Evolutionary conservation across 2,888 invertebrate species (phyloP), one percentile per base, ranked within the genome.

Genomic region (Caenorhabditis angaria): DNA sequence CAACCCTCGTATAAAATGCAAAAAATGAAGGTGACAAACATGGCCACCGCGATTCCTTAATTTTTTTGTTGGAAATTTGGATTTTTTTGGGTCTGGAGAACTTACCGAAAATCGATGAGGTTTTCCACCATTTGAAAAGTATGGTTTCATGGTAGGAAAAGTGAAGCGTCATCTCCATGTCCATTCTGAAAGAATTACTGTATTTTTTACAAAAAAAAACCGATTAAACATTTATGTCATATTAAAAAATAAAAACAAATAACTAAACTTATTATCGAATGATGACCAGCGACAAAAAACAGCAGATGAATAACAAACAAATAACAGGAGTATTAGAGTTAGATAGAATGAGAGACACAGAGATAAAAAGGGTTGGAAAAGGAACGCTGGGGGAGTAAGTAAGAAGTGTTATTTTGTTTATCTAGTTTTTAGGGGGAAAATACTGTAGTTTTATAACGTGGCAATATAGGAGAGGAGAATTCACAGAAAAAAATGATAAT

Each of bases 81-180:
- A 18, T 6, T 53, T 14, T 60, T 20, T n/a, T 35, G 28, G 24
- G 35, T 5, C 27, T 6, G 6, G 3, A 2, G 14, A 22, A 51
- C 48, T 65, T 20, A 80, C 80, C 81, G 41, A 69, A 61, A 14
- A 78, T 35, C 0, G 78, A 68, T 56, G 80, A 80, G 18, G 80
- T 83, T 68, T 82, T 82, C 85, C 85, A 86, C 61, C 82, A 85
- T 14, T 69, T 53, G 73, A 85, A 82, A 25, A 85, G 78, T 62
- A 85, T 81, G 48, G 71, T 80, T 69, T 85, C 86, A 28, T 82
- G 72, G 22, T 85, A 82, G 8, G 80, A 72, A 64, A 84, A 86
- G 61, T 86, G 85, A 22, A 86, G 65, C 35, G 65, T 68, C 81
- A 81, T 80, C 27, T 70, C 70, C 76, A 78, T 78, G 28, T 77